A percentile compares a stretch with the other conserved stretches of the same genome.
Evolutionary conservation across 2,113 vertebrate species (phyloP).

Genomic region (Zosterops borbonicus): DNA sequence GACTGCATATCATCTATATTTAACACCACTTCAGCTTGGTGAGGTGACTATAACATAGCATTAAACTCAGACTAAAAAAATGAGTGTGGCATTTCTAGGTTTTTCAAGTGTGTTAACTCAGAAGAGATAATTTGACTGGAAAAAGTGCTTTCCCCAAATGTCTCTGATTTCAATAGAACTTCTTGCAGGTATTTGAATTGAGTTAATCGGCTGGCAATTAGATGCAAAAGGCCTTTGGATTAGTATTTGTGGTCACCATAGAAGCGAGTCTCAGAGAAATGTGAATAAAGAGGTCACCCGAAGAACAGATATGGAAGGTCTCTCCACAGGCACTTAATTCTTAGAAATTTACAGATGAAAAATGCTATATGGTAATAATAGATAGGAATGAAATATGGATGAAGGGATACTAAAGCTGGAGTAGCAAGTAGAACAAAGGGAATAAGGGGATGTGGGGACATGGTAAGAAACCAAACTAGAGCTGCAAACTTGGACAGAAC

Average conservation of each 20-base stretch:
- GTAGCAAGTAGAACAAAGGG: conserved; percentile 57
- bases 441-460: conserved; percentile 17
- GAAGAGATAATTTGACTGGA: conserved; percentile 35
- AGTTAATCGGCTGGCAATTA: not conserved
- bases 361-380: conserved; percentile 59
- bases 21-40: conserved; percentile 51
- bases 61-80: conserved; percentile 56
- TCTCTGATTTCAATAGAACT: not conserved
- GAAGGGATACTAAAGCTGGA: conserved; percentile 47
- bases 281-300: conserved; percentile 17
- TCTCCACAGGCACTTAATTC: conserved; percentile 38
- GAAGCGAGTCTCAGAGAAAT: not conserved
- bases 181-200: not conserved
- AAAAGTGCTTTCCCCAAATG: conserved; percentile 1
- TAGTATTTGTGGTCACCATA: conserved; percentile 9
- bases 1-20: conserved; percentile 55
- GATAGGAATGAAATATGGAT: conserved; percentile 60
- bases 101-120: conserved; percentile 36
- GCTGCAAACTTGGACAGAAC: not conserved
- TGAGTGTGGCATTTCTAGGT: conserved; percentile 55
- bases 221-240: conserved; percentile 19
- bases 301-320: conserved; percentile 18
- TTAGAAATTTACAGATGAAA: conserved; percentile 65
- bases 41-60: conserved; percentile 55
- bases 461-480: not conserved